Evolutionary conservation across 2,888 invertebrate species (phyloP), one percentile per base, ranked within the genome.

Genomic region (Amphimallon solstitiale): DNA sequence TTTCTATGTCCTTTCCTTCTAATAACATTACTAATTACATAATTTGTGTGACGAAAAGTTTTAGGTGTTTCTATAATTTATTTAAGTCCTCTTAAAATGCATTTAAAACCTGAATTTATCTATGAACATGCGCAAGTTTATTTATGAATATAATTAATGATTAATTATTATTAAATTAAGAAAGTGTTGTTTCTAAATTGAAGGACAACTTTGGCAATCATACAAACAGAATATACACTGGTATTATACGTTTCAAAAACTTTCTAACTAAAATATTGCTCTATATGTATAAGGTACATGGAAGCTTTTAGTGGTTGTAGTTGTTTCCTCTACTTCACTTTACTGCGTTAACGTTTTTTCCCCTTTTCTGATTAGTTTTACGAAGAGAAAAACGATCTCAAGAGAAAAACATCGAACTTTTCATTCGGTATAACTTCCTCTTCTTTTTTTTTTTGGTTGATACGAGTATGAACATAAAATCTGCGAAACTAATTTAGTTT

Each of bases 211-310:
- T 54, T 54, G 19, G 54, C 38, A 40, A 54, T 54, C 38, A 14
- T 21, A 37, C 38, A 40, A 54, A 40, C 54, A 38, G 40, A 54
- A 40, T 54, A 21, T 51, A 15, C 21, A 15, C 14, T 12, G 38
- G 38, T 38, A 54, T 54, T 54, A 54, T 40, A 38, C 54, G 62
- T 54, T 38, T 54, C 54, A 54, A 66, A n/a, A 69, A 67, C 63
- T 69, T 67, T 64, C 62, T 59, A 66, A 45, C 65, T 67, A 64
- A 69, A 69, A 67, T 69, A 69, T 67, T 65, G 63, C 59, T 37
- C 60, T 38, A 52, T 67, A 65, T 67, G 40, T 65, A 65, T 67
- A 69, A n/a, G 63, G 61, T 63, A 69, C 66, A 66, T 64, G 66
- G 56, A 68, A 66, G 62, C 66, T 54, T 66, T 66, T 69, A 66